A percentile compares a stretch with the other conserved stretches of the same genome.
Evolutionary conservation across 2,888 invertebrate genomes (phyloP).

Genomic region (Anthophora plumipes): DNA sequence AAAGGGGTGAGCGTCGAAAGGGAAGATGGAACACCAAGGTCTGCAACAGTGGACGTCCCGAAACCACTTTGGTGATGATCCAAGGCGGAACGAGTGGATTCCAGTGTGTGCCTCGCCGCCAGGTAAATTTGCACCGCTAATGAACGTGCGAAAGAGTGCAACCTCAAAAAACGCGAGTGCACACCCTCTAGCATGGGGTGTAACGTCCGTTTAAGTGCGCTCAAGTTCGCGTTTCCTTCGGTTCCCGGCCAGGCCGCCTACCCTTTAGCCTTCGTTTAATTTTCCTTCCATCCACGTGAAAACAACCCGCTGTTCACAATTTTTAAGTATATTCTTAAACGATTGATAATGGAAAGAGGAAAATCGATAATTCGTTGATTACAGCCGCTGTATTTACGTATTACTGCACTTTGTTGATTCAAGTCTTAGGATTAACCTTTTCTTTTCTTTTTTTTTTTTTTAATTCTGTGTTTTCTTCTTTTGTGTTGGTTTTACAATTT

Average conservation of each 20-base stretch:
- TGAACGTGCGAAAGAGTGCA: conserved; percentile 78
- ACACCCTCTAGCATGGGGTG: conserved; percentile 66
- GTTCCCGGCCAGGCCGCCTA: neutral
- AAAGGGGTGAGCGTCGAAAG: neutral
- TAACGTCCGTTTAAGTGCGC: conserved; percentile 60
- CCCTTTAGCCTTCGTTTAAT: conserved; percentile 44
- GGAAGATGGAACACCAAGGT: conserved; percentile 6
- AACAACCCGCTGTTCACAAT: neutral
- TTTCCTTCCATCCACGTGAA: neutral
- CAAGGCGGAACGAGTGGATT: conserved; percentile 30
- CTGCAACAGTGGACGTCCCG: conserved; percentile 19
- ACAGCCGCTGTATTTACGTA: no score
- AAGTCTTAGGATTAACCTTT: no score
- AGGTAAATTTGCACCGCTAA: conserved; percentile 80
- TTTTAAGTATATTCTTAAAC: neutral
- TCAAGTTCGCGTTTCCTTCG: conserved; percentile 28
- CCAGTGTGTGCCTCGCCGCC: conserved; percentile 51
- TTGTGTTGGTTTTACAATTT: no score
- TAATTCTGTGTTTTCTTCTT: no score
- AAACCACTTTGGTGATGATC: conserved; percentile 17
- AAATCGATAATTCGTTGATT: no score
- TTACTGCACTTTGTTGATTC: no score
- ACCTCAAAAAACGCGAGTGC: conserved; percentile 79
- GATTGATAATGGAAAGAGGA: no score
- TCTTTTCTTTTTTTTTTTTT: no score